Percentiles rank a stretch among this genome's conserved stretches.
phyloP scores from a whole-genome alignment of 2,797 vertebrate genomes.

The Calcarius lapponicus region DNA sequence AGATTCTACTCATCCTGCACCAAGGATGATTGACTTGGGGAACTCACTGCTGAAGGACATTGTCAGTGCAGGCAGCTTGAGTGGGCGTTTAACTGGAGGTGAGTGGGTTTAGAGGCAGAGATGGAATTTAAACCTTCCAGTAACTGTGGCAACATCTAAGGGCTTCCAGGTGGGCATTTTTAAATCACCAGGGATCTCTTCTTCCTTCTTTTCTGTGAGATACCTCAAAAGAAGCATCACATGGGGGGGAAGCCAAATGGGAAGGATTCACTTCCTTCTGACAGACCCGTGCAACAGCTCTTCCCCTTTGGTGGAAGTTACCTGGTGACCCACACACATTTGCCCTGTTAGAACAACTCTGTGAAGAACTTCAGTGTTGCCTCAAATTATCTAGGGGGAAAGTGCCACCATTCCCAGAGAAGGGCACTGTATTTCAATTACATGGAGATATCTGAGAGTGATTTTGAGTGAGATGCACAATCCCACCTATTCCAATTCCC shows the following conservation, averaged over 20 bases:
- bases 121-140: background rate
- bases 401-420: background rate
- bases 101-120: background rate
- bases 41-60: background rate
- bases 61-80: background rate
- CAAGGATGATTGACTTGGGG: background rate
- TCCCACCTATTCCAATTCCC: slow-evolving; percentile 56
- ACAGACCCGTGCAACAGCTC: background rate
- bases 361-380: background rate
- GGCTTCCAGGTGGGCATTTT: background rate
- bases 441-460: background rate
- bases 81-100: background rate
- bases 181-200: background rate
- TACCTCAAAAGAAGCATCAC: background rate
- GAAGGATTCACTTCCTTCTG: background rate
- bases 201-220: background rate
- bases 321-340: background rate
- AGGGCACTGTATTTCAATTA: background rate
- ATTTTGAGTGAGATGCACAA: slow-evolving; percentile 1
- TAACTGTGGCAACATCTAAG: background rate
- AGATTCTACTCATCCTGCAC: background rate
- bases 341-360: background rate
- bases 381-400: background rate
- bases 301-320: background rate
- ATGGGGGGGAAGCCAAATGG: background rate